Evolutionary conservation across 2,888 invertebrate genomes (phyloP).

Genomic region (Cepaea hortensis): DNA sequence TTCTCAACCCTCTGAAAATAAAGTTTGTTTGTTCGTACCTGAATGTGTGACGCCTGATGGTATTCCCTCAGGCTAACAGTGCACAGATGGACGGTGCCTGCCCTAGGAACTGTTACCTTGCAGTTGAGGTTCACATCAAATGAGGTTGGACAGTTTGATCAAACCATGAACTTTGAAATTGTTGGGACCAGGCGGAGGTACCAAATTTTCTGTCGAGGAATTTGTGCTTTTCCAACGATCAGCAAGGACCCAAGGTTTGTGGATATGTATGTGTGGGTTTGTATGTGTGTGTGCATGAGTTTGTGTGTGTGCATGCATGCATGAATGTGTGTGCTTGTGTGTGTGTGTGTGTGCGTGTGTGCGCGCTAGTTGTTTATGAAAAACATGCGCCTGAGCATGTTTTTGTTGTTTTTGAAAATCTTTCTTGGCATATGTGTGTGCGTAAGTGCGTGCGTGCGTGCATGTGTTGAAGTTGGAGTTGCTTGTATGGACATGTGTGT

Average conservation of each 20-base stretch:
- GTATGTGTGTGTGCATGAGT: neutral
- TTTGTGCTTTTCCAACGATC: constrained; percentile 76
- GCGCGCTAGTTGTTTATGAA: no score
- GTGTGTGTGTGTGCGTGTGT: no score
- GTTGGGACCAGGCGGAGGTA: constrained; percentile 75
- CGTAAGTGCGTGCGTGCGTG: no score
- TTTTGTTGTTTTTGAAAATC: no score
- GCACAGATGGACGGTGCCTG: constrained; percentile 76
- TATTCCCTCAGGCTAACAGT: constrained; percentile 65
- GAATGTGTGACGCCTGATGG: neutral
- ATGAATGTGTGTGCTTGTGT: neutral
- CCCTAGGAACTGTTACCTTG: constrained; percentile 71
- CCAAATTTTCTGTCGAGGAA: constrained; percentile 76
- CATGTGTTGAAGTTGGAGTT: no score
- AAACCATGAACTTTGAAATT: constrained; percentile 77
- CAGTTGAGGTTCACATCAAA: constrained; percentile 75
- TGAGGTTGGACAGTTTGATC: constrained; percentile 76
- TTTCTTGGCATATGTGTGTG: no score
- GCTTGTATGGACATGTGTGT: no score
- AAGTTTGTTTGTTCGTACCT: no score
- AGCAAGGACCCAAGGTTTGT: constrained; percentile 75
- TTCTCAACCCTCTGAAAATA: no score
- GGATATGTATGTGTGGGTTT: neutral
- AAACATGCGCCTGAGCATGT: no score
- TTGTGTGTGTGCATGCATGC: neutral